Base-by-base conservation (phyloP, 2,113 vertebrate genomes). In the Alexandromys fortis region DNA sequence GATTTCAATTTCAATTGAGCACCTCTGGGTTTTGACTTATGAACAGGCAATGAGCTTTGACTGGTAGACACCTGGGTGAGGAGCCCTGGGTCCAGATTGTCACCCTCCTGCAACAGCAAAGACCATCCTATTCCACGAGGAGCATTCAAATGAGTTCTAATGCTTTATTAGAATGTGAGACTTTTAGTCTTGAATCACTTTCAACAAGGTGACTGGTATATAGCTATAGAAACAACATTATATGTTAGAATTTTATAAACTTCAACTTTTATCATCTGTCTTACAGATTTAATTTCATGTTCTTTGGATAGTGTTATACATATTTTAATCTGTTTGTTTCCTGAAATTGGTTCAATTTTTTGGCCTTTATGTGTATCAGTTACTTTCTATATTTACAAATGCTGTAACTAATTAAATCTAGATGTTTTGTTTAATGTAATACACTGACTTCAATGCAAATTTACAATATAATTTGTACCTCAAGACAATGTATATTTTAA, bases 41-140 rank as follows among this genome's bases (percentile, higher is more conserved):
- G 55, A 94, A 93, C 93, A 97, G 97, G 93, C 96, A 92, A 94
- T 96, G 90, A 87, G 17, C 47, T 61, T 83, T 94, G 92, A 90
- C 45, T 70, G 7, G 68, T 92, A 83, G 73, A 35, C 33, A 78
- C 82, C 79, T 96, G 95, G 86, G 91, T 92, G 97, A 95, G 92
- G 77, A 93, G 33, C 19, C 49, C 26, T 70, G 70, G 22, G 42
- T 89, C 90, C 81, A 94, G 28, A 94, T 38, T 75, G 0, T 94
- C 85, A 86, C 76, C 67, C 21, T 92, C 70, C 90, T 86, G 35
- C 52, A 73, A 90, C 85, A 90, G 67, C 38, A 68, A 86, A 95
- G 70, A 42, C 49, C 92, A 17, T 65, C 38, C 22, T 42, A 47
- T 47, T 65, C 28, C 28, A 45, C 26, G 33, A 86, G 4, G 58